A percentile compares a stretch with the other conserved stretches of the same genome.
phyloP scores from a whole-genome alignment of 2,888 invertebrate genomes.

The Caenorhabditis angaria region DNA sequence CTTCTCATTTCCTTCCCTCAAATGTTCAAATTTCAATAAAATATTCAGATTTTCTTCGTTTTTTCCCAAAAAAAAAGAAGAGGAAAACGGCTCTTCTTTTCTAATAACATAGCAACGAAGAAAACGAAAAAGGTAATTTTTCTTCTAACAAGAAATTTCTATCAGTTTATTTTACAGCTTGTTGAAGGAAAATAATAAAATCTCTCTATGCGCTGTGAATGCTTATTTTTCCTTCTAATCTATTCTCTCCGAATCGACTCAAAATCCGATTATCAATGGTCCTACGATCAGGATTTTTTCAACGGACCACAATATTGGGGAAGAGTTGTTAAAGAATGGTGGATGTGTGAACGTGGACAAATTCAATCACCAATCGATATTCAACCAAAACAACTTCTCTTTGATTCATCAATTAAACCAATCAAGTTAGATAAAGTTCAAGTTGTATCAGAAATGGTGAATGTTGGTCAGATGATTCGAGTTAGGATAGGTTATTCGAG shows the following conservation, averaged over 20 bases:
- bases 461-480: slow-evolving; percentile 64
- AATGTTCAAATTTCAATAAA: slow-evolving; percentile 4
- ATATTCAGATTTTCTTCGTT: not conserved
- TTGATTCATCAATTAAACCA: slow-evolving; percentile 90
- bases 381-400: slow-evolving; percentile 89
- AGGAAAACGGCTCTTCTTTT: slow-evolving; percentile 7
- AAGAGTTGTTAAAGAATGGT: slow-evolving; percentile 94
- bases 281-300: slow-evolving; percentile 56
- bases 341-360: slow-evolving; percentile 92
- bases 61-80: not conserved
- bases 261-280: slow-evolving; percentile 48
- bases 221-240: slow-evolving; percentile 11
- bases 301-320: slow-evolving; percentile 93
- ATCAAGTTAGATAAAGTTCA: slow-evolving; percentile 73
- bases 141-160: not conserved
- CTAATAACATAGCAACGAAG: slow-evolving; percentile 44
- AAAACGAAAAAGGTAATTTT: not conserved
- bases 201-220: slow-evolving; percentile 30
- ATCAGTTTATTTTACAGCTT: not conserved
- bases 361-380: slow-evolving; percentile 96
- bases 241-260: not conserved
- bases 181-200: not conserved
- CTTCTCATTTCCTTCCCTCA: slow-evolving; percentile 8
- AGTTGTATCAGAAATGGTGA: slow-evolving; percentile 57
- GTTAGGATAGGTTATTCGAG: slow-evolving; percentile 56